These are phyloP conservation scores for Cyphomyrus plagiostoma DNA, from an alignment of 2,113 vertebrate species.

Conservation along the genomic window DNA sequence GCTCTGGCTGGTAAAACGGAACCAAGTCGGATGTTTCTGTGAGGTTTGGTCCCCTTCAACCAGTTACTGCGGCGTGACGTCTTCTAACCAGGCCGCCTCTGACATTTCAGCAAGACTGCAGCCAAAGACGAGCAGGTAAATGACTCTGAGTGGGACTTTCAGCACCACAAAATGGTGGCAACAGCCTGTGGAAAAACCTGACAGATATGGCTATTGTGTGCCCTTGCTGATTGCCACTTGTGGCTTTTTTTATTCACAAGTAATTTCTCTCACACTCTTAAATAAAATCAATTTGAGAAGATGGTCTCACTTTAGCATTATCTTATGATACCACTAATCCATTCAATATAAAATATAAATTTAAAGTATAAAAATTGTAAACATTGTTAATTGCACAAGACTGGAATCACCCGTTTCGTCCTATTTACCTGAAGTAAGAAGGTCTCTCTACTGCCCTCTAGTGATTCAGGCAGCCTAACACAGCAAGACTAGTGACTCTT, in stretches of 20 bases:
- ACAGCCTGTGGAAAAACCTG: background rate
- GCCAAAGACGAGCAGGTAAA: background rate
- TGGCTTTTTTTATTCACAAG: background rate
- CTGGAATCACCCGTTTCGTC: background rate
- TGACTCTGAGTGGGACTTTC: background rate
- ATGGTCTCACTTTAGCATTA: background rate
- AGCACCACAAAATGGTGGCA: background rate
- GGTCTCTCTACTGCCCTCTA: conserved; percentile 1
- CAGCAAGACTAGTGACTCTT: background rate
- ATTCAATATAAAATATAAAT: background rate
- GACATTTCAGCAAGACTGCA: background rate
- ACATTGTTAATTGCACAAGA: background rate
- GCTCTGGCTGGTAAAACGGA: conserved; percentile 88
- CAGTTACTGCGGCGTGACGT: conserved; percentile 66
- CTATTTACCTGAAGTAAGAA: background rate
- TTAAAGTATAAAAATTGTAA: background rate
- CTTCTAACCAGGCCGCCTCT: background rate
- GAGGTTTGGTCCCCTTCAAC: conserved; percentile 94
- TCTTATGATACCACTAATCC: background rate
- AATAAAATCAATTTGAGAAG: background rate
- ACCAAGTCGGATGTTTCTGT: conserved; percentile 76
- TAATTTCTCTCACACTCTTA: background rate
- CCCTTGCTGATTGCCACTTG: background rate
- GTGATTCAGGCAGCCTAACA: background rate
- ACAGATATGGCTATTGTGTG: background rate